Percentiles rank a stretch among this genome's conserved stretches.
Conservation (phyloP, 2,888 invertebrate genomes). For the Poecilobothrus nobilitatus region DNA sequence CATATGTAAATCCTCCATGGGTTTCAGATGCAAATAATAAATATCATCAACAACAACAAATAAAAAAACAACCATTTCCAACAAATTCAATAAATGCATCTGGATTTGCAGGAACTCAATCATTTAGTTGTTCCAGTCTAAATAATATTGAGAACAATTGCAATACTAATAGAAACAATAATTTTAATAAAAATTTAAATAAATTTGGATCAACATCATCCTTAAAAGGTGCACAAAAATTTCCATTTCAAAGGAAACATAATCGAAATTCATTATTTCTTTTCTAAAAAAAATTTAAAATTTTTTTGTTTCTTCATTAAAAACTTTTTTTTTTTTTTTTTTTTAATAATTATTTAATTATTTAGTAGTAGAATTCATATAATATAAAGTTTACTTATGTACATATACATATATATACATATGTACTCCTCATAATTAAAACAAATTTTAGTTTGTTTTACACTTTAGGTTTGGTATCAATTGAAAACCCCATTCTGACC, state of each 20-base stretch:
- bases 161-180: slow-evolving; percentile 9
- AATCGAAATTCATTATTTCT: slow-evolving; percentile 6
- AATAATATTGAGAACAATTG: slow-evolving; percentile 31
- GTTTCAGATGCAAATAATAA: slow-evolving; percentile 27
- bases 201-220: not conserved
- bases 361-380: too few relatives aligned
- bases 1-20: slow-evolving; percentile 27
- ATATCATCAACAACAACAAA: slow-evolving; percentile 31
- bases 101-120: slow-evolving; percentile 40
- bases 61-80: slow-evolving; percentile 34
- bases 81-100: slow-evolving; percentile 13
- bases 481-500: too few relatives aligned
- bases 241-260: slow-evolving; percentile 4
- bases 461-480: too few relatives aligned
- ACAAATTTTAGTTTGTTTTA: too few relatives aligned
- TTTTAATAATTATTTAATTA: too few relatives aligned
- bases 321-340: too few relatives aligned
- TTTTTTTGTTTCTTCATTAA: not conserved
- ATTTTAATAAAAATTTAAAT: slow-evolving; percentile 30
- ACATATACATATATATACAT: too few relatives aligned
- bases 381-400: too few relatives aligned
- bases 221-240: slow-evolving; percentile 53
- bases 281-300: not conserved
- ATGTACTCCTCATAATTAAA: too few relatives aligned
- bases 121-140: slow-evolving; percentile 51